These are phyloP conservation scores for Notodonta ziczac DNA, from an alignment of 2,888 invertebrate genomes.

Conservation along the genomic window DNA sequence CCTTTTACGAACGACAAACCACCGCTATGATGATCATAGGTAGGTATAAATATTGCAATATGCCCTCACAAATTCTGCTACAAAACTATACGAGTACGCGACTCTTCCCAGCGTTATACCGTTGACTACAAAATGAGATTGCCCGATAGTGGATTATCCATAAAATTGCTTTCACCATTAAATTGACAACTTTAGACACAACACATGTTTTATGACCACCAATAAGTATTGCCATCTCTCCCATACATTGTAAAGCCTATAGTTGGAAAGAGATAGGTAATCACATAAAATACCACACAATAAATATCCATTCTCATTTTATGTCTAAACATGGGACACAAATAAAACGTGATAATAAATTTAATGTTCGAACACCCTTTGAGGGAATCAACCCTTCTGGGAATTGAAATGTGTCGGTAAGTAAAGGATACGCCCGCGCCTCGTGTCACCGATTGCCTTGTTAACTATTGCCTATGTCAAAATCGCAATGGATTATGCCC, in stretches of 20 bases:
- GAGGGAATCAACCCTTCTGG: slow-evolving; percentile 33
- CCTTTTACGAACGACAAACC: no score
- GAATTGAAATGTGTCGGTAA: slow-evolving; percentile 29
- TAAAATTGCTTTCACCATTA: no score
- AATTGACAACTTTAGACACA: no score
- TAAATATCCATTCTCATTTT: slow-evolving; percentile 47
- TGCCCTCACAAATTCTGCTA: no score
- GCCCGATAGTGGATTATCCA: no score
- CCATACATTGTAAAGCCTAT: neutral
- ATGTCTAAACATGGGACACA: slow-evolving; percentile 36
- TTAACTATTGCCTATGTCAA: slow-evolving; percentile 13
- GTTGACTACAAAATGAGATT: no score
- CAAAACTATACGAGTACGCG: no score
- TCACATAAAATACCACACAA: slow-evolving; percentile 16
- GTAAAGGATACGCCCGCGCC: slow-evolving; percentile 14
- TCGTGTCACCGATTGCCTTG: slow-evolving; percentile 10
- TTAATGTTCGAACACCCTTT: slow-evolving; percentile 23
- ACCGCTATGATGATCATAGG: no score
- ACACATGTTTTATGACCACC: neutral
- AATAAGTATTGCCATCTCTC: neutral
- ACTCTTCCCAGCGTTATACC: no score
- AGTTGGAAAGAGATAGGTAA: neutral
- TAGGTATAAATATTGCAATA: no score
- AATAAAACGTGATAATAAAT: slow-evolving; percentile 40
- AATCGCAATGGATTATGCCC: slow-evolving; percentile 28